Base-by-base conservation (phyloP, 2,797 vertebrate genomes). In the Lepidocolaptes lacrymiger region DNA sequence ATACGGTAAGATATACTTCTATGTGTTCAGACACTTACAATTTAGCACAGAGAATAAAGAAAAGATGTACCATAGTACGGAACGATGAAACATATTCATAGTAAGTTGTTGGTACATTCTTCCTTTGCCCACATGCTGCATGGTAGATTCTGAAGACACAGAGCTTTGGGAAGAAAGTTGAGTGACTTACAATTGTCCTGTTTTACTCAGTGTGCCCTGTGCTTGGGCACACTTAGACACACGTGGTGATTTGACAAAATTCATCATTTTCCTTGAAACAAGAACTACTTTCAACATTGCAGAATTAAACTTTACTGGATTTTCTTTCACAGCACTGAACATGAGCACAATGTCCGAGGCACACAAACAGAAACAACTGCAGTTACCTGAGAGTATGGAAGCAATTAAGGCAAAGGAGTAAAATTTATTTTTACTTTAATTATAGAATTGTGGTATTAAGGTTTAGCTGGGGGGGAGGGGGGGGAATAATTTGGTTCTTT, bases 401-500 rank as follows among this genome's bases (percentile, higher is more conserved):
- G 55, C 37, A 68, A 17, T 26, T 46, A 46, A 30, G 54, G 94
- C 48, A 90, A 81, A 51, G 19, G 15, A 66, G 3, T 55, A 82
- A 93, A 71, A 73, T 44, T 59, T 48, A 56, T 88, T 91, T 94
- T 80, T 51, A 46, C 12, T 87, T 87, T 92, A 52, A 41, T 80
- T 58, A 85, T 23, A 43, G 27, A 80, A 74, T 34, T 71, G 2
- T 10, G 1, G 14, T 89, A 8, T 28, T 67, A 59, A 13, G 12
- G 5, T 80, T 80, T 85, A 78, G 12, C 9, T 88, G n/a, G n/a
- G 28, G 19, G 9, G 1, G 4, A 21, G 19, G 9, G 1, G 4
- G 9, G 3, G 6, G 7, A 20, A 59, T 11, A 76, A 69, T 6
- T 34, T 72, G 6, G 1, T 41, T 27, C 24, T 56, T 80, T 77